Base-by-base conservation (phyloP, 2,113 vertebrate species). In the Ameiurus melas region DNA sequence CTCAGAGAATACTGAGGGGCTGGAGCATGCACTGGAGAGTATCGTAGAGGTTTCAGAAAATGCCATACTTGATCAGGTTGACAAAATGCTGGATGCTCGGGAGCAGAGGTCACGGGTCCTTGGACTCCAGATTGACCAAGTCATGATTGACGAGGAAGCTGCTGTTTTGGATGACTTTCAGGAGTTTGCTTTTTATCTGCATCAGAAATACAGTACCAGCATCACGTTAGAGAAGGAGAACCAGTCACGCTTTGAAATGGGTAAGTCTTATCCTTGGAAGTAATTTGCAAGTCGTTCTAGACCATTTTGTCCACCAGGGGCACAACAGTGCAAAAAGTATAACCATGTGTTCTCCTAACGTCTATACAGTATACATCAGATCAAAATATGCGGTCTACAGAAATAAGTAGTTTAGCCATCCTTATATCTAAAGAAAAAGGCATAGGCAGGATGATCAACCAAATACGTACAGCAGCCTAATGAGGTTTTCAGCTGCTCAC, bases 131-230 rank as follows among this genome's bases (percentile, higher is more conserved):
- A 90, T 85, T 80, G 96, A 96, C n/a, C 90, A 84, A 0, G 92
- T 92, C 55, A 60, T 93, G 70, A 91, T 95, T 60, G 96, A 98
- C 58, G 96, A 97, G 79, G 97, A 98, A 92, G 94, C 95, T 0
- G 92, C 94, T 0, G 91, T 98, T 77, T 92, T 99, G 55, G 97
- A 98, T 85, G 96, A 97, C 33, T 94, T 99, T 91, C 98, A 99
- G 92, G 97, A 99, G 91, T 92, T 99, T 33, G 95, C 96, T 36
- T 99, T 97, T 92, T 96, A 94, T 36, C 94, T 99, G 36, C 95
- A 97, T 87, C 96, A 97, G 90, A 97, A 94, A 90, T 96, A 97
- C 60, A 95, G 94, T 81, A 96, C 96, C 80, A 95, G 94, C 9
- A 87, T 89, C 20, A 94, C 95, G 0, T 91, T 96, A 84, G 90